Evolutionary conservation across 1,140 invertebrate species (phyloP).

Genomic region (Drosophila murphyi): DNA sequence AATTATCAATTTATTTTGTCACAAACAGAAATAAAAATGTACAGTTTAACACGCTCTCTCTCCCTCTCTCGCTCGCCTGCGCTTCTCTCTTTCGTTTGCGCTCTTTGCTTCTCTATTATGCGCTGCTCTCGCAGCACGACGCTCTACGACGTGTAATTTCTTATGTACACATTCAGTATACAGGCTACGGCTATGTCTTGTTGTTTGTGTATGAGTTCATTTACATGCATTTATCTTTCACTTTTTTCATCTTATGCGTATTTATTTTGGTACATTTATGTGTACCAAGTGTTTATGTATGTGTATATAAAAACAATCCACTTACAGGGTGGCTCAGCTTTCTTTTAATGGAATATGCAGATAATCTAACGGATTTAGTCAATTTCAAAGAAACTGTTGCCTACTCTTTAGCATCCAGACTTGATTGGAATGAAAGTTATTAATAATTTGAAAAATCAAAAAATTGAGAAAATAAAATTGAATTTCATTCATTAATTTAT

Average conservation of each 20-base stretch:
- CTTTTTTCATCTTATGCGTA: constrained; percentile 73
- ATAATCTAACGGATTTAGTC: constrained; percentile 8
- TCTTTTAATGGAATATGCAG: constrained; percentile 10
- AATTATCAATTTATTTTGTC: constrained; percentile 72
- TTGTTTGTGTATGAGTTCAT: constrained; percentile 58
- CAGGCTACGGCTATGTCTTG: constrained; percentile 33
- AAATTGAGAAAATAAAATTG: too few species aligned
- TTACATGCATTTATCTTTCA: constrained; percentile 81
- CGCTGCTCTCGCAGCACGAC: constrained; percentile 21
- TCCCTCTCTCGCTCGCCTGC: neutral
- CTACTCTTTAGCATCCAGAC: constrained; percentile 11
- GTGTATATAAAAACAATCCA: constrained; percentile 70
- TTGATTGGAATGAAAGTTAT: neutral
- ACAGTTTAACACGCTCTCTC: constrained; percentile 67
- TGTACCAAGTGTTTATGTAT: neutral
- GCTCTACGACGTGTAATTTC: constrained; percentile 45
- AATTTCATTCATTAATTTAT: neutral
- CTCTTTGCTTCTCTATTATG: constrained; percentile 10
- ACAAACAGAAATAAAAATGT: constrained; percentile 74
- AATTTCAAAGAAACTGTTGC: constrained; percentile 24
- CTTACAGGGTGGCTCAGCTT: constrained; percentile 65
- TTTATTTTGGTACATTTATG: constrained; percentile 72
- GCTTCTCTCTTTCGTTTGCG: constrained; percentile 3
- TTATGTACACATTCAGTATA: constrained; percentile 58
- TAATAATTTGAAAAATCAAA: neutral